Base-by-base conservation (phyloP, 2,797 vertebrate species). In the Synanceia verrucosa region DNA sequence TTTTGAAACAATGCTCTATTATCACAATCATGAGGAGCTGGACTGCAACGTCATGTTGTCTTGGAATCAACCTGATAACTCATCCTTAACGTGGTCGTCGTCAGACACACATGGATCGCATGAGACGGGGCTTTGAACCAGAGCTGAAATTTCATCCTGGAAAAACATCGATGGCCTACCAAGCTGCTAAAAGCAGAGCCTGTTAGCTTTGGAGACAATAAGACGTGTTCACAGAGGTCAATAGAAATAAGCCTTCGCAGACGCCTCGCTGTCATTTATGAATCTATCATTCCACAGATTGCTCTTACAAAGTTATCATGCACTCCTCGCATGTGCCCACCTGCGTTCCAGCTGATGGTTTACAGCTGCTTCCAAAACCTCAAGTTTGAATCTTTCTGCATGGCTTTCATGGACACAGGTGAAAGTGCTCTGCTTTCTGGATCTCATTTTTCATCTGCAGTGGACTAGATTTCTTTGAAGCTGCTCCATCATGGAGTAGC, bases 51-150 rank as follows among this genome's bases (percentile, higher is more conserved):
- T 56, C 26, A 44, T 36, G 60, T 44, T 66, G 78, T 79, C 79
- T 70, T 63, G 37, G 68, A 88, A 75, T 67, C 70, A 73, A 83
- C 80, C 71, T 86, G 79, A 84, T 86, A 88, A 89, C 73, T 89
- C 84, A 75, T 82, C 82, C 52, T 70, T 70, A 84, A 65, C 24
- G 55, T 66, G 39, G 34, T 79, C 8, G 4, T 34, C 73, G 67
- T 53, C 48, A 65, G 56, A 50, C 72, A 83, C 89, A 92, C 78
- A 89, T 88, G 84, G 87, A 33, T 82, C 8, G 56, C 29, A 88
- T 86, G 79, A 84, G 56, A 66, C 41, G 3, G 48, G 9, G 21
- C 78, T 86, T 75, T 74, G 58, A 81, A 76, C 48, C 18, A 53
- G 59, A 76, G 79, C 63, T 76, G 70, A 86, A 84, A 81, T 82